Percentiles rank a stretch among this genome's conserved stretches.
Conservation (phyloP, 2,797 vertebrate genomes). For the Cirrhinus mrigala region DNA sequence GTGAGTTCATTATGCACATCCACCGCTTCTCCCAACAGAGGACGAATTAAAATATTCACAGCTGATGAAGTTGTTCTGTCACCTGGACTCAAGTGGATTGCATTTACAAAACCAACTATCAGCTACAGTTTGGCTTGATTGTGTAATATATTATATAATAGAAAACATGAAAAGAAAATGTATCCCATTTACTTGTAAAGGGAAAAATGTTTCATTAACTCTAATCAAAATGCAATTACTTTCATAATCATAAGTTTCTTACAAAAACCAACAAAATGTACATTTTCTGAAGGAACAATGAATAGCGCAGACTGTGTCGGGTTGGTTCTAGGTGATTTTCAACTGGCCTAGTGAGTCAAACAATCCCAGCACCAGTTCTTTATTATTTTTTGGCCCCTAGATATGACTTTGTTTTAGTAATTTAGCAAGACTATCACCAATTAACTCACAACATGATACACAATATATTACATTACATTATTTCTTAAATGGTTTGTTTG, state of each 20-base stretch:
- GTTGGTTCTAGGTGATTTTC: not conserved
- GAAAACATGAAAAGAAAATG: not conserved
- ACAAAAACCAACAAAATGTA: not conserved
- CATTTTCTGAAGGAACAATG: not conserved
- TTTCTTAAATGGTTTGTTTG: not conserved
- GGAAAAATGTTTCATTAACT: too few relatives aligned
- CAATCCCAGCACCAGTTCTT: not conserved
- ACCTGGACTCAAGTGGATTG: conserved; percentile 1
- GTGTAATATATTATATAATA: not conserved
- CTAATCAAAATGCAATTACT: not conserved
- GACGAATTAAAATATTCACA: not conserved
- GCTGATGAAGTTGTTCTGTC: conserved; percentile 19
- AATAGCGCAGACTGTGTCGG: not conserved
- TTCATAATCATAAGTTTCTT: not conserved
- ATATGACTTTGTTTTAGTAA: not conserved
- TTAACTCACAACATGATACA: not conserved
- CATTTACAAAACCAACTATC: not conserved
- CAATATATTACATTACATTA: not conserved
- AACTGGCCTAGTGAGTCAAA: not conserved
- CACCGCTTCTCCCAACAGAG: not conserved
- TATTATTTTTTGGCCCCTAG: not conserved
- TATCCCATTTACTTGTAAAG: not conserved
- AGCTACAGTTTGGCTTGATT: not conserved
- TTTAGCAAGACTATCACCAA: not conserved
- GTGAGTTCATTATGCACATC: conserved; percentile 80